These are phyloP conservation scores for Bufo bufo DNA, from an alignment of 2,113 vertebrate genomes.

Conservation along the genomic window DNA sequence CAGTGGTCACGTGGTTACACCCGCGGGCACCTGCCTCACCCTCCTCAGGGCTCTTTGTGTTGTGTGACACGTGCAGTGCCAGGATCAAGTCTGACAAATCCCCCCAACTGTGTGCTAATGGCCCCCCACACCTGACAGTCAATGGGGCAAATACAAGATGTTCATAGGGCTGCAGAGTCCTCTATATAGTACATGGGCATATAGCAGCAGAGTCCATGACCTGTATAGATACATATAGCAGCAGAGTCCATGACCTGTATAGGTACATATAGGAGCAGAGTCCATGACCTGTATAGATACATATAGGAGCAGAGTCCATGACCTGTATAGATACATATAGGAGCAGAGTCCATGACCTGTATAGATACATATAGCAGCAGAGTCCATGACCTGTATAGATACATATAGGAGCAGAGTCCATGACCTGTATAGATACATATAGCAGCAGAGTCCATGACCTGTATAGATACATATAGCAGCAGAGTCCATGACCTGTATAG, in stretches of 20 bases:
- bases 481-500: too few species aligned
- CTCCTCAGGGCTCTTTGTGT: conserved; percentile 19
- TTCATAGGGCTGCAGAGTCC: too few species aligned
- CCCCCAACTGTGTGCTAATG: background rate
- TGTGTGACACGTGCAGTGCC: conserved; percentile 17
- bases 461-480: too few species aligned
- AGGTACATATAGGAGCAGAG: too few species aligned
- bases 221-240: background rate
- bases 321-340: too few species aligned
- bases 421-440: background rate
- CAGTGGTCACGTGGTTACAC: background rate
- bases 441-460: background rate
- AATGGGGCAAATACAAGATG: background rate
- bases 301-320: too few species aligned
- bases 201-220: too few species aligned
- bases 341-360: too few species aligned
- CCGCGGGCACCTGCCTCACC: background rate
- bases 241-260: background rate
- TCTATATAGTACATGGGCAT: background rate
- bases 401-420: too few species aligned
- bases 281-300: too few species aligned
- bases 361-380: too few species aligned
- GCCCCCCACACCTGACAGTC: background rate
- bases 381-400: too few species aligned
- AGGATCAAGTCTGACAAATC: background rate